Evolutionary conservation across 2,888 invertebrate species (phyloP), one percentile per base, ranked within the genome.

Genomic region (Neocrepidodera transversa): DNA sequence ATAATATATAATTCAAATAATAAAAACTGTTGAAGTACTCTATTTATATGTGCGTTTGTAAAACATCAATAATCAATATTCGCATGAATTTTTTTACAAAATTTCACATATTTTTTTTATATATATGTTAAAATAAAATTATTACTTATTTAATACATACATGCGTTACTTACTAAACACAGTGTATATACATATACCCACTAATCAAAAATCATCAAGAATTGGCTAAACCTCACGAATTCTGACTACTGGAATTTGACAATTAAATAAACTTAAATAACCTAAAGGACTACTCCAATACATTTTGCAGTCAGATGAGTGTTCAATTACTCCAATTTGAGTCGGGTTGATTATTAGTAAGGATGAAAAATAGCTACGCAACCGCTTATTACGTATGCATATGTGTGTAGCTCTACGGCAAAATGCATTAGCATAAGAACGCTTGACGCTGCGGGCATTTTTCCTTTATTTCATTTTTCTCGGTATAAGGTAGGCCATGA

Each of bases 341-440:
- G 64, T 58, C 49, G 48, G 60, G 62, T 60, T 60, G 68, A 67
- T 68, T 66, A 61, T 52, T 52, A 63, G 57, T 49, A 40, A 43
- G 26, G 60, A 62, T 60, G 58, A 62, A 66, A 69, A 68, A 67
- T 60, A 53, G 55, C 52, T 49, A 60, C 60, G 58, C 58, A 68
- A 64, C 67, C 63, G 57, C 63, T 70, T 64, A 68, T 70, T 69
- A 69, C 45, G 23, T 70, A 70, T 70, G 68, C 65, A 68, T 70
- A 70, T 69, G 70, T 63, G 63, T 68, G 64, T 60, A 62, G 64
- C 63, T 62, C 54, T 51, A 23, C 51, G 55, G 60, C 60, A 57
- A 56, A 59, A 62, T 60, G 62, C 65, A 70, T 70, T 70, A 70
- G 63, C 70, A 70, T 70, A 70, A 63, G 68, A 68, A 68, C 67